Evolutionary conservation across 1,140 invertebrate genomes (phyloP).

Genomic region (Megalopta genalis): DNA sequence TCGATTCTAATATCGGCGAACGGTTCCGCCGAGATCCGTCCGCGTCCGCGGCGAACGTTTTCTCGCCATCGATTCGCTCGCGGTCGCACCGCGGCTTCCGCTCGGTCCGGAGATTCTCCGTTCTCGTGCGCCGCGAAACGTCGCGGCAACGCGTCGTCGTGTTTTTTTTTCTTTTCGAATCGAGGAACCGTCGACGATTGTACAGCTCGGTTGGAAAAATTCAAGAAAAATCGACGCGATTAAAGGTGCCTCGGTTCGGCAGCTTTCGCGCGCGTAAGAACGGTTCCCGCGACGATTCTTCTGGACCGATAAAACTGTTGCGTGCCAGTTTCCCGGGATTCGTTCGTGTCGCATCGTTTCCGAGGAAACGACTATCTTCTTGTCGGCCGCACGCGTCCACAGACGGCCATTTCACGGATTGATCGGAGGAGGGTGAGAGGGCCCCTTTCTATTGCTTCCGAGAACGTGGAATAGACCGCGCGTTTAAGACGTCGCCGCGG

Average conservation of each 20-base stretch:
- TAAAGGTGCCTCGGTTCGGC: no score
- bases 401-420: constrained; percentile 44
- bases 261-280: no score
- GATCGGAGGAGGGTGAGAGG: background rate
- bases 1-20: background rate
- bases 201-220: no score
- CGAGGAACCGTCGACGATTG: no score
- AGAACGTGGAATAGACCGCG: constrained; percentile 22
- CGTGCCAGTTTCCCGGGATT: background rate
- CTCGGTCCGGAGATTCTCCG: background rate
- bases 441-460: constrained; percentile 23
- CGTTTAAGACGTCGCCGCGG: background rate
- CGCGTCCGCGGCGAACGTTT: background rate
- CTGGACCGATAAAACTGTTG: background rate
- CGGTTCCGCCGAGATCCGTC: no score
- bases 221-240: no score
- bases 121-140: background rate
- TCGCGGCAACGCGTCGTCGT: no score
- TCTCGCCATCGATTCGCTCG: background rate
- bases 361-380: constrained; percentile 35
- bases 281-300: no score
- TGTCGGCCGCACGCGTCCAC: constrained; percentile 8
- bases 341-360: background rate
- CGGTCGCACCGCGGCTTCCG: background rate
- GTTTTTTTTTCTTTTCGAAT: no score